Evolutionary conservation across 1,140 invertebrate species (phyloP), one percentile per base, ranked within the genome.

Genomic region (Diachasmimorpha longicaudata): DNA sequence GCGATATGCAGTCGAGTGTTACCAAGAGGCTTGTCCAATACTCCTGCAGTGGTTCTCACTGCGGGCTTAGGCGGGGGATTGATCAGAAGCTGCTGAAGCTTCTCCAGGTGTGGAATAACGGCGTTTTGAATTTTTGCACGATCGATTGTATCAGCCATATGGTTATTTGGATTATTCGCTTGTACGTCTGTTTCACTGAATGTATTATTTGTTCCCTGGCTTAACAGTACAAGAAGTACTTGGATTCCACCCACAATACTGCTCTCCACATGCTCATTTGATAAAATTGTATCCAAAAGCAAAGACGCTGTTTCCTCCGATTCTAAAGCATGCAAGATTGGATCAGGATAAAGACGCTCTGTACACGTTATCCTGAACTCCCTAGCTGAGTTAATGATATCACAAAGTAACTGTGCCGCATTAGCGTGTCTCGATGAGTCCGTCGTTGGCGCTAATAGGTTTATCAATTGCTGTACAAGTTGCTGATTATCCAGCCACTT

Each of bases 401-500:
- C 95, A 91, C 93, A 94, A 79, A 97, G 90, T 83, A 96, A 91
- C 88, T 95, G 93, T 81, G 95, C 91, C 84, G 94, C 94, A 90
- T 96, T 96, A 81, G 91, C 91, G 87, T 97, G 95, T 84, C 93
- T 92, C 80, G 93, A 92, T 82, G 92, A 90, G 85, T 95, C 93
- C 81, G 92, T 91, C 75, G 91, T 90, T 77, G 95, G 93, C 84
- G 95, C 93, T 82, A 98, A 91, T 86, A 96, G 90, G 81, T 91
- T 92, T 78, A 98, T 92, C 83, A 98, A 90, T 86, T 92, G 93
- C 88, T 96, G 94, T 79, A 98, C 92, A 82, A 97, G 92, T 85
- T 94, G 91, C 86, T 97, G 92, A 85, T 95, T 94, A 90, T 96
- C 94, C 81, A 98, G 91, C 96, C 96, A 98, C 96, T 98, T 74